Evolutionary conservation across 2,113 vertebrate genomes (phyloP), one percentile per base, ranked within the genome.

Genomic region (Phyllostomus hastatus): DNA sequence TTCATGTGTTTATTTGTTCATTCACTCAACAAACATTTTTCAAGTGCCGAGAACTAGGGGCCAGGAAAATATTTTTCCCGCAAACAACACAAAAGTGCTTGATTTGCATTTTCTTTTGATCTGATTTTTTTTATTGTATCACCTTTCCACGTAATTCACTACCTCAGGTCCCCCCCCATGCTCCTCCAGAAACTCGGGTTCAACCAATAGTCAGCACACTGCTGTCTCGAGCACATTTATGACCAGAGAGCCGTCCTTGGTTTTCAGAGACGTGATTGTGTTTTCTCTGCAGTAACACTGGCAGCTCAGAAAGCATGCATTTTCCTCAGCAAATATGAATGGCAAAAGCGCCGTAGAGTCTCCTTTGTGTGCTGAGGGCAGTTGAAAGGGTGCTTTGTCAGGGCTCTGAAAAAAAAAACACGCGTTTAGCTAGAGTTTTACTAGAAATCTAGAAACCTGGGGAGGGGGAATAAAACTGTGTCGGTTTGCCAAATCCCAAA

Each of bases 311-410:
- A 81, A 69, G 38, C 31, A 1, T 78, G 38, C 72, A 24, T 89
- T 94, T 96, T 94, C 93, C 92, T 91, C 50, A 96, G 92, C 69
- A 92, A 96, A 85, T 90, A 85, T 48, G 81, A 97, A 95, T 61
- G 57, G 54, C 26, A 54, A 81, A 81, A 66, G 67, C 31, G 85
- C 92, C 82, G 92, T 94, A 64, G 19, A 61, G 11, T 81, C 78
- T 64, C 72, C 88, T 91, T 67, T 92, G 85, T 38, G 43, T 88
- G 38, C 88, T 66, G 43, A 95, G 20, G 50, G 46, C 73, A 91
- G 97, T 16, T 97, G 96, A 98, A 97, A 89, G 95, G 48, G 91
- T 95, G 83, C 93, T 97, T 96, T 94, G 94, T 96, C 78, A 72
- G 92, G 91, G 50, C 96, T 79, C 79, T 89, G 48, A 54, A 66